Conservation (phyloP, 1,140 invertebrate genomes). For the Euborellia annulipes region DNA sequence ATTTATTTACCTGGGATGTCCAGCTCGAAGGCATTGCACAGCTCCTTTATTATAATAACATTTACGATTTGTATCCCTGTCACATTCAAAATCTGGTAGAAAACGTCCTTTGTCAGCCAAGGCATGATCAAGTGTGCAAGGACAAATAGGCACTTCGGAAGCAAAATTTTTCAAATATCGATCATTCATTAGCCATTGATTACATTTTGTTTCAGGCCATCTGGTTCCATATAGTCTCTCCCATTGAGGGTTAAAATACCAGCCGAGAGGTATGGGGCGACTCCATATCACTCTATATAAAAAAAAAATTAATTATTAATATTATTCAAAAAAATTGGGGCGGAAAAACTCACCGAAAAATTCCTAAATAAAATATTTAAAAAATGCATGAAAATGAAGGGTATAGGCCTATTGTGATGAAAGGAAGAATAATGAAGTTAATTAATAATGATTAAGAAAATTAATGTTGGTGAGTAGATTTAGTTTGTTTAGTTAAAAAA, state of each 20-base stretch:
- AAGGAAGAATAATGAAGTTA: too few species aligned
- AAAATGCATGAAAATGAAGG: too few species aligned
- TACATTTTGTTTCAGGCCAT: slow-evolving; percentile 70
- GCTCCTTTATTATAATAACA: slow-evolving; percentile 80
- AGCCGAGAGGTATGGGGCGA: slow-evolving; percentile 73
- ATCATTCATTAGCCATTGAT: slow-evolving; percentile 77
- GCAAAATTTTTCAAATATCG: slow-evolving; percentile 77
- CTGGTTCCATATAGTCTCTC: slow-evolving; percentile 50
- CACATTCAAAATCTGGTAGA: slow-evolving; percentile 79
- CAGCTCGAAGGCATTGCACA: slow-evolving; percentile 81
- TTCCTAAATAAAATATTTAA: too few species aligned
- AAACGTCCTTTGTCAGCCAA: slow-evolving; percentile 81
- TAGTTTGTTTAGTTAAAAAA: too few species aligned
- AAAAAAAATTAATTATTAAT: too few species aligned
- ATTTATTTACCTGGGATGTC: slow-evolving; percentile 76
- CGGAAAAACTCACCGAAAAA: too few species aligned
- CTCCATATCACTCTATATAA: slow-evolving; percentile 80
- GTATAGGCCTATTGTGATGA: too few species aligned
- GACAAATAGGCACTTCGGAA: slow-evolving; percentile 69
- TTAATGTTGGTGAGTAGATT: too few species aligned
- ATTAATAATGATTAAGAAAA: too few species aligned
- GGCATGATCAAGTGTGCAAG: slow-evolving; percentile 82
- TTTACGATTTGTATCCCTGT: slow-evolving; percentile 75
- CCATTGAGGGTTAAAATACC: slow-evolving; percentile 87
- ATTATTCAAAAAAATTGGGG: too few species aligned